Evolutionary conservation across 2,113 vertebrate genomes (phyloP), one percentile per base, ranked within the genome.

Genomic region (Madoqua kirkii): DNA sequence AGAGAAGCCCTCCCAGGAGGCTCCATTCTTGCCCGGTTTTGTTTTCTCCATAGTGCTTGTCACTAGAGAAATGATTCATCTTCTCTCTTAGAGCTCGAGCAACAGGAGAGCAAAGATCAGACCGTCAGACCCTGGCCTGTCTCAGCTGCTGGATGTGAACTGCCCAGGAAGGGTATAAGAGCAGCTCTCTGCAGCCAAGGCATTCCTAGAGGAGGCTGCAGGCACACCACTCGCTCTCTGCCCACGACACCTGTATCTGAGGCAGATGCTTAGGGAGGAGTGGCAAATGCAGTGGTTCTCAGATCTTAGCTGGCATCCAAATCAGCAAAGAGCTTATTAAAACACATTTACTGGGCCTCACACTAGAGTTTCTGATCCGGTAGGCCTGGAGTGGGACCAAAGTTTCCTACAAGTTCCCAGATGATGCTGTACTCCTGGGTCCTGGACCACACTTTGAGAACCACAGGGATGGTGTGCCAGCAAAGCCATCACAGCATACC

Each of bases 301-400:
- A 83, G 33, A 17, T 59, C 57, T 59, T 29, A 5, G 8, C 2
- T 4, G 62, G 60, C 25, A 55, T 57, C 52, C 33, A 57, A 33
- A 7, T 87, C 60, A 9, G 19, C 21, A 9, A 29, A 33, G 10
- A 12, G 29, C 90, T 83, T 17, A 3, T 89, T 54, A 79, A 71
- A 55, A n/a, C n/a, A 14, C 23, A 36, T 15, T 59, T 0, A 0
- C 25, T 17, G 43, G 50, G 40, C 48, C 57, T 59, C 8, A 4
- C 14, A 12, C 27, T 59, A 21, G 15, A 33, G 15, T 7, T 60
- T 54, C 76, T 27, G 48, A 60, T 59, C 60, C 11, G 5, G 54
- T 16, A 54, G 52, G 55, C 50, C 71, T 78, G 12, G 29, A n/a
- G 12, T 36, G 31, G 9, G 27, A 7, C 36, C 59, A n/a, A 50